Evolutionary conservation across 2,888 invertebrate species (phyloP), one percentile per base, ranked within the genome.

Genomic region (Folsomia manolachei): DNA sequence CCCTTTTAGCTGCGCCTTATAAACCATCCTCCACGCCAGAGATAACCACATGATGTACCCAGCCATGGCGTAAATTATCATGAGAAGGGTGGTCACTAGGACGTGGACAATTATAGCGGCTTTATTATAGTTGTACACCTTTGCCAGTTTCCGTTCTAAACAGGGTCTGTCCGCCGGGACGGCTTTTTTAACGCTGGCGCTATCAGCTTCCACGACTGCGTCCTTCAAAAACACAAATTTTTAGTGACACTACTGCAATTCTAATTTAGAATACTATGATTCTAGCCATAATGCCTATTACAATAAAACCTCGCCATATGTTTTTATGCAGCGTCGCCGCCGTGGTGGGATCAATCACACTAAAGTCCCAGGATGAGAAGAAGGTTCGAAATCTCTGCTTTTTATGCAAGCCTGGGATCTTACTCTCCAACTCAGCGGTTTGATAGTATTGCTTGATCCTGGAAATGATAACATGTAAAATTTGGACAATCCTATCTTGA

Each of bases 361-460:
- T 71, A 23, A 69, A 76, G 39, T 76, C 72, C 76, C 76, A 76
- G 0, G 71, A 72, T 66, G 72, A 76, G 0, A 76, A 64, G 14
- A 74, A 61, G 0, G 68, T 25, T 26, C 69, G 71, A n/a, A 76
- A 73, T 9, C 61, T 19, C 11, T 69, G 25, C 63, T 71, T 70
- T 19, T 72, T 68, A 1, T 71, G 65, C n/a, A 71, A 19, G 7
- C 74, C 74, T 1, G 65, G 39, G 11, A 76, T 64, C 9, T 26
- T 62, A 9, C 61, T 69, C 27, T 74, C 74, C 53, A 74, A 25
- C 25, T 39, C 9, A 60, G 65, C 9, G 62, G 70, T 51, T 62
- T 70, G 66, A 60, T 71, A 21, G 39, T 71, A 21, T 39, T 71
- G 9, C 67, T 61, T 1, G 67, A 71, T n/a, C 26, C 52, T 63